These are phyloP conservation scores for Acropora tenuis DNA, from an alignment of 64 coral and sea anemone species.

Conservation along the genomic window DNA sequence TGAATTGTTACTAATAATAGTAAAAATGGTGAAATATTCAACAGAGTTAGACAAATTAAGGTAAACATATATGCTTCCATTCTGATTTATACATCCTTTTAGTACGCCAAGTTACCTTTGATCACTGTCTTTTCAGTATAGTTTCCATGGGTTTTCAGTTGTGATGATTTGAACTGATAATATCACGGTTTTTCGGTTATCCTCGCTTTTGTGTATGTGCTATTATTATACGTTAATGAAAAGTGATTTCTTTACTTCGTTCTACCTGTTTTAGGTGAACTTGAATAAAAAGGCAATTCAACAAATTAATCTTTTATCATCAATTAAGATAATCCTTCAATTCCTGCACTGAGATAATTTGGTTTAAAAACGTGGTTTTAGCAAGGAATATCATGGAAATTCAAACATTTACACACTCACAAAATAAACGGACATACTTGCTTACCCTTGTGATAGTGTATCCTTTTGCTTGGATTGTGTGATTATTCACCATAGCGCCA, in stretches of 20 bases:
- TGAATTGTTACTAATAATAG: background rate
- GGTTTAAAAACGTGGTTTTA: background rate
- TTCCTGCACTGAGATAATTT: background rate
- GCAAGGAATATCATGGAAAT: too few species aligned
- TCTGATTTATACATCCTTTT: too few species aligned
- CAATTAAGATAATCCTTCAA: background rate
- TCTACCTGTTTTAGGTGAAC: conserved; percentile 6
- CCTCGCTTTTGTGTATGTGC: background rate
- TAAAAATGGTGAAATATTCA: too few species aligned
- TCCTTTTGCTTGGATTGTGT: conserved; percentile 71
- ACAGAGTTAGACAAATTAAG: too few species aligned
- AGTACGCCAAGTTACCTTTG: too few species aligned
- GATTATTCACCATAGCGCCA: conserved; percentile 88
- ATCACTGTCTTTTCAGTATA: too few species aligned
- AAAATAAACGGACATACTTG: background rate
- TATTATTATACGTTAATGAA: background rate
- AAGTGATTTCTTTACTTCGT: background rate
- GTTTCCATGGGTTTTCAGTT: too few species aligned
- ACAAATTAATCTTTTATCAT: conserved; percentile 32
- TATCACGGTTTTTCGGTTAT: background rate
- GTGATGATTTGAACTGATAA: too few species aligned
- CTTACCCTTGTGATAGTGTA: conserved; percentile 66
- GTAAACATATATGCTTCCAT: too few species aligned
- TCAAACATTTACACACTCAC: too few species aligned
- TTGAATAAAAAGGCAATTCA: background rate